A percentile compares a stretch with the other conserved stretches of the same genome.
phyloP scores from a whole-genome alignment of 2,797 vertebrate species.

The Tamandua tetradactyla region DNA sequence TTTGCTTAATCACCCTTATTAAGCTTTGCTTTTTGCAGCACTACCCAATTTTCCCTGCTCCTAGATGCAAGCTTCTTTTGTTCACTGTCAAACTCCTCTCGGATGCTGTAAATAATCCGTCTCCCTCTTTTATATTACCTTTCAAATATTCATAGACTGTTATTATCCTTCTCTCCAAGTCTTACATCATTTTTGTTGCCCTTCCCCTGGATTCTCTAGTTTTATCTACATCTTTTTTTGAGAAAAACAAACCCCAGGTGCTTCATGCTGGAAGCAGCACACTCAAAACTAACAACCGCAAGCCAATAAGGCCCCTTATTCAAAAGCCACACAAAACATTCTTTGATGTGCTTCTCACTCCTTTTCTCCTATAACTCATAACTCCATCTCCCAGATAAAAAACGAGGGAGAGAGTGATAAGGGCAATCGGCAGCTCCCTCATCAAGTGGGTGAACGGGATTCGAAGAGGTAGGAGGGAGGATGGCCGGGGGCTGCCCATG shows the following conservation, averaged over 20 bases:
- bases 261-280: conserved; percentile 65
- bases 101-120: conserved; percentile 85
- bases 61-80: conserved; percentile 83
- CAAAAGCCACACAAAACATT: conserved; percentile 41
- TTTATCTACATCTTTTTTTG: conserved; percentile 86
- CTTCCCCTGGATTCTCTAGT: conserved; percentile 81
- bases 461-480: neutral
- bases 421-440: neutral
- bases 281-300: conserved; percentile 60
- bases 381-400: conserved; percentile 66
- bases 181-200: conserved; percentile 85
- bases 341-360: conserved; percentile 72
- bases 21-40: conserved; percentile 72
- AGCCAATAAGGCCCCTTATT: conserved; percentile 38
- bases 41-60: conserved; percentile 70
- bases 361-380: conserved; percentile 64
- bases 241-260: conserved; percentile 83
- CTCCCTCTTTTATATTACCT: conserved; percentile 85
- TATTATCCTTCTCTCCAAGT: conserved; percentile 85
- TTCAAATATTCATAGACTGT: conserved; percentile 89
- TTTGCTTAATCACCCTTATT: conserved; percentile 78
- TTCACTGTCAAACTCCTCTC: conserved; percentile 85
- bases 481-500: neutral
- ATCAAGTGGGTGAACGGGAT: accelerated
- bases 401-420: neutral